A percentile compares a stretch with the other conserved stretches of the same genome.
Conservation (phyloP, 2,113 vertebrate species). For the Siniperca chuatsi region DNA sequence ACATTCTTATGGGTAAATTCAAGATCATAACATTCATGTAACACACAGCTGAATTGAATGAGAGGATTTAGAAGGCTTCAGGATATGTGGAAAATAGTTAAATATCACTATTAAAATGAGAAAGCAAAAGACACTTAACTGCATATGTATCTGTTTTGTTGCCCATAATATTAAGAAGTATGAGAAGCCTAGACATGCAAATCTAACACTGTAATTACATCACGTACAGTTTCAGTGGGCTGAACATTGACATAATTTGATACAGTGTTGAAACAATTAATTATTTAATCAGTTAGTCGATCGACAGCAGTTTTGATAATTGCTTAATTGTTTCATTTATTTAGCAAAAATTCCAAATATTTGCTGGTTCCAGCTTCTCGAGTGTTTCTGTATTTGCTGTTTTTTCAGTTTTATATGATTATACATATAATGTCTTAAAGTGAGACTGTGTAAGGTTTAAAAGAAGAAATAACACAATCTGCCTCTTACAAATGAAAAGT, state of each 20-base stretch:
- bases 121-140: neutral
- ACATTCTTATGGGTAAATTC: conserved; percentile 93
- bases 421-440: neutral
- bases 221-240: neutral
- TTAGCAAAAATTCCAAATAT: neutral
- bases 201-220: neutral
- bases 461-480: neutral
- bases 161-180: neutral
- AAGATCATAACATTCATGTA: neutral
- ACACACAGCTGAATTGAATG: neutral
- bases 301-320: neutral
- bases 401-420: neutral
- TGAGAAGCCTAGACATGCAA: neutral
- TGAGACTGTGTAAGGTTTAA: neutral
- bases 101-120: neutral
- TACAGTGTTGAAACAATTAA: neutral
- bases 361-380: neutral
- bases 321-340: neutral
- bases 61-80: neutral
- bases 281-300: neutral
- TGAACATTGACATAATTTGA: neutral
- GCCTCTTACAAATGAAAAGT: neutral
- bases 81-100: neutral
- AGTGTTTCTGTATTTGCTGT: neutral
- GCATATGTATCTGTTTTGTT: neutral